Conservation (phyloP, 2,797 vertebrate genomes). For the Peromyscus nudipes region DNA sequence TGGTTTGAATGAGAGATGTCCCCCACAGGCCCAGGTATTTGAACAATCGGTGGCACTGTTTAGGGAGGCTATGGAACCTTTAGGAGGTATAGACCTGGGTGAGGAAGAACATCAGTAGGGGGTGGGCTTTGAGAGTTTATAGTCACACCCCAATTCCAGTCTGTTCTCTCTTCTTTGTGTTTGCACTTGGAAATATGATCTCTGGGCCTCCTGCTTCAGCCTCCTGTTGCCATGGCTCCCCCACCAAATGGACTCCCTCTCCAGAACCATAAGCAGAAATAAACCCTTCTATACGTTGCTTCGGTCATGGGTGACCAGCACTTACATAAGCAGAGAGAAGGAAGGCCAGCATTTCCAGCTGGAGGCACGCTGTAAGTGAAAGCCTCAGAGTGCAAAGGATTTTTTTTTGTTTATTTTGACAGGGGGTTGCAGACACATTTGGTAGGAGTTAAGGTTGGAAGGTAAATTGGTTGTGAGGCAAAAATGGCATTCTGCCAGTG, state of each 20-base stretch:
- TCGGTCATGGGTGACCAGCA: background rate
- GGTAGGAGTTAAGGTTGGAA: constrained; percentile 55
- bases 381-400: constrained; percentile 59
- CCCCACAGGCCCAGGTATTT: background rate
- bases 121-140: background rate
- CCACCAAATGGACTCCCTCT: background rate
- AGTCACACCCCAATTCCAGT: too few species aligned
- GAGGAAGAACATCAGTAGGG: background rate
- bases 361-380: constrained; percentile 53
- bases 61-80: too few species aligned
- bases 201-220: background rate
- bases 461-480: constrained; percentile 37
- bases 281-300: background rate
- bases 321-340: constrained; percentile 55
- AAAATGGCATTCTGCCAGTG: constrained; percentile 3
- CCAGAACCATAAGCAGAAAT: background rate
- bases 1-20: background rate
- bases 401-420: background rate
- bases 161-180: background rate
- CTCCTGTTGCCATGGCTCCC: background rate
- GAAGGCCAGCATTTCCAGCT: constrained; percentile 61
- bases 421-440: background rate
- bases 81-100: background rate
- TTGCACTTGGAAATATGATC: background rate
- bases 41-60: background rate